Conservation (phyloP, 2,888 invertebrate species). For the Melikaiella ostensackeni region DNA sequence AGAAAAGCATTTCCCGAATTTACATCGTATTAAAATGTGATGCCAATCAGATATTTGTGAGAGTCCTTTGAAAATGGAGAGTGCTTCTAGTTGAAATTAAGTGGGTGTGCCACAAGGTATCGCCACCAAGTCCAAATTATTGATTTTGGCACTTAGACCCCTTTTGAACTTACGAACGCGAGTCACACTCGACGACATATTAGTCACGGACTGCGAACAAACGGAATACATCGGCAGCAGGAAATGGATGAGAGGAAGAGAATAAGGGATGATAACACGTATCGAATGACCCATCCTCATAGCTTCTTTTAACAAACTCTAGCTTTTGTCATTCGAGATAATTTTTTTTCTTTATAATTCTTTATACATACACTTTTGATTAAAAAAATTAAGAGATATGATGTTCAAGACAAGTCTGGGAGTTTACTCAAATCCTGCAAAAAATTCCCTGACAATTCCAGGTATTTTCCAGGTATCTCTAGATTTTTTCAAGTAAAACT, state of each 20-base stretch:
- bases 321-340: too few relatives aligned
- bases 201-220: slow-evolving; percentile 63
- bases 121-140: slow-evolving; percentile 43
- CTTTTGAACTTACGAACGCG: slow-evolving; percentile 54
- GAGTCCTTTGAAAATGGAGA: slow-evolving; percentile 34
- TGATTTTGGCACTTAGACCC: slow-evolving; percentile 55
- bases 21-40: too few relatives aligned
- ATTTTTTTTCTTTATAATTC: too few relatives aligned
- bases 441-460: too few relatives aligned
- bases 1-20: too few relatives aligned
- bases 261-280: slow-evolving; percentile 56
- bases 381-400: too few relatives aligned
- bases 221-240: slow-evolving; percentile 57
- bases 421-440: too few relatives aligned
- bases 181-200: slow-evolving; percentile 60
- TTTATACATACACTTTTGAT: too few relatives aligned
- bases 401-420: too few relatives aligned
- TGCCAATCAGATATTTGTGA: neutral
- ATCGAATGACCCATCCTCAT: slow-evolving; percentile 60
- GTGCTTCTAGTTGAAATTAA: slow-evolving; percentile 34
- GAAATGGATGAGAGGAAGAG: slow-evolving; percentile 49
- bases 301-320: slow-evolving; percentile 49
- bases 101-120: slow-evolving; percentile 26
- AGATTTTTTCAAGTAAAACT: too few relatives aligned
- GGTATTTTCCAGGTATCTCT: too few relatives aligned